phyloP scores from a whole-genome alignment of 2,113 vertebrate genomes.

The Scopus umbretta region DNA sequence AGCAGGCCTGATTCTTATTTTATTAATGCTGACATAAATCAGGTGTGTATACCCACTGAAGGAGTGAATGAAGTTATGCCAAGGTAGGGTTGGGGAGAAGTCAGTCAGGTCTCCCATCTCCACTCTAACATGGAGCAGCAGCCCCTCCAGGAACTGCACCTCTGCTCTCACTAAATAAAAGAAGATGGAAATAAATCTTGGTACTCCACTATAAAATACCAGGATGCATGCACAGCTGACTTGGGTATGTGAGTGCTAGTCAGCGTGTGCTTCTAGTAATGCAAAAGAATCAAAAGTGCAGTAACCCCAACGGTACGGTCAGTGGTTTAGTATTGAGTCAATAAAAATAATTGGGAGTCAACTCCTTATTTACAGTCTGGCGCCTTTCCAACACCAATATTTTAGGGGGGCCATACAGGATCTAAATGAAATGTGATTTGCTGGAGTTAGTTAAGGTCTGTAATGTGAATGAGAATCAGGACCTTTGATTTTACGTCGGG shows the following conservation, averaged over 20 bases:
- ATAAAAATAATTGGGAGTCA: constrained; percentile 12
- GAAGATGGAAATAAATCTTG: not conserved
- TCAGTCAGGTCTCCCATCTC: not conserved
- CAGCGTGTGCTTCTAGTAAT: not conserved
- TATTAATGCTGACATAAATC: not conserved
- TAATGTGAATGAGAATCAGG: not conserved
- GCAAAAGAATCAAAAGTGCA: not conserved
- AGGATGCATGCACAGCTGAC: fast-evolving
- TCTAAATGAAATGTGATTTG: constrained; percentile 11
- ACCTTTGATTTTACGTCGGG: not conserved
- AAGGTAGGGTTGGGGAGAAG: not conserved
- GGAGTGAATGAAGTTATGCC: not conserved
- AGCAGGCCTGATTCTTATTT: not conserved
- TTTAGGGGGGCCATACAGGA: not conserved
- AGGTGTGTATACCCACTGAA: not conserved
- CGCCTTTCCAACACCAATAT: not conserved
- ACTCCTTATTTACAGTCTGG: not conserved
- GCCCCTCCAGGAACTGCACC: not conserved
- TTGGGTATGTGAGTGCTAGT: not conserved
- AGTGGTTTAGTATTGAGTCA: not conserved
- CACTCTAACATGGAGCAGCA: not conserved
- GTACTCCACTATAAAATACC: not conserved
- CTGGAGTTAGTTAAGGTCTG: not conserved
- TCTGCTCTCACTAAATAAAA: not conserved
- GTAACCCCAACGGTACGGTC: not conserved